Base-by-base conservation (phyloP, 2,797 vertebrate genomes). In the Hippoglossus hippoglossus region DNA sequence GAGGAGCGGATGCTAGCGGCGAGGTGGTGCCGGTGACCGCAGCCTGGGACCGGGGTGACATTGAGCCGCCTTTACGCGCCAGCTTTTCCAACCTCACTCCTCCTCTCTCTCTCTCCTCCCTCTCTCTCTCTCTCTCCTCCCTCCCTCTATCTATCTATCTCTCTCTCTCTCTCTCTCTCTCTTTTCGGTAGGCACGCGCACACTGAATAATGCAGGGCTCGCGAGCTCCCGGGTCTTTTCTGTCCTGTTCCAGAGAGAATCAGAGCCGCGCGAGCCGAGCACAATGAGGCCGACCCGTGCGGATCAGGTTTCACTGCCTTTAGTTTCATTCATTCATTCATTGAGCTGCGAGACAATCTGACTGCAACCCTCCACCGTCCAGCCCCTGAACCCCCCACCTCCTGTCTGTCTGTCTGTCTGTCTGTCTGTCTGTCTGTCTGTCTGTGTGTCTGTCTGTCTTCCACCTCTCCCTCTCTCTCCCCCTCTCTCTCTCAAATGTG, bases 121-220 rank as follows among this genome's bases (percentile, higher is more conserved):
- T 18, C 39, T 12, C 39, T 41, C 39, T 41, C 39, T 41, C 39
- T 11, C 36, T 39, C 41, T 39, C 36, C 36, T 3, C 36, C 36
- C 36, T 39, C 36, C 44, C 55, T 63, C 39, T 58, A 59, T 49
- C 31, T n/a, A 58, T 46, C 24, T 47, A 39, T 76, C 41, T 49
- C 36, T 26, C 64, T 64, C 71, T 55, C 65, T 28, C 26, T 41
- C 53, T 68, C 63, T 59, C 34, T 59, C 58, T 41, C 54, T 24
- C 21, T 21, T 21, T 12, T 55, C 44, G 60, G 52, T 13, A 75
- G 82, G 83, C 90, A 89, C 90, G 87, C 86, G 85, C 24, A 2
- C 47, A 64, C 87, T 95, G 93, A 95, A 95, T 95, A 95, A 95
- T 95, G 92, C 94, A 95, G 92, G 84, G 82, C 87, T 85, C 81